A percentile compares a stretch with the other conserved stretches of the same genome.
Conservation (phyloP, 2,888 invertebrate genomes). For the Hyppa rectilinea region DNA sequence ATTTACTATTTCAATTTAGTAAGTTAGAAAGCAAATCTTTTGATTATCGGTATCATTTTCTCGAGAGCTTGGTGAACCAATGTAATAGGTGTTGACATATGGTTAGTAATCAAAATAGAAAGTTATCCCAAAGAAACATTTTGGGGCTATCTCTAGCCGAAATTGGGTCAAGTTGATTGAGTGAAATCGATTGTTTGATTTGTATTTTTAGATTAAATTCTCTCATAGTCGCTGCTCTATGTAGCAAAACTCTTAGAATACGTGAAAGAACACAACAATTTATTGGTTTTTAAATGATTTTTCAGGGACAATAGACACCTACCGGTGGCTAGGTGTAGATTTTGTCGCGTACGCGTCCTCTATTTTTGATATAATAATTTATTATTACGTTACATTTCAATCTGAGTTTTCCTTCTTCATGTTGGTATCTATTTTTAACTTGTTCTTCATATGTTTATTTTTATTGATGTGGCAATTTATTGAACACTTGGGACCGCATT, state of each 20-base stretch:
- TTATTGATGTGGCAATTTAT: background rate
- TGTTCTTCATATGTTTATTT: background rate
- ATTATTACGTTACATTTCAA: background rate
- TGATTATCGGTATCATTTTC: background rate
- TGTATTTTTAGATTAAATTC: slow-evolving; percentile 8
- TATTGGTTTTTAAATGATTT: background rate
- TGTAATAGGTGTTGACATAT: background rate
- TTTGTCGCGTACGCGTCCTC: too few relatives aligned
- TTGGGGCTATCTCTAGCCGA: background rate
- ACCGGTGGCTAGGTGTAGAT: too few relatives aligned
- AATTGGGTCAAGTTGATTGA: slow-evolving; percentile 15
- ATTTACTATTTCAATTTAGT: slow-evolving; percentile 16
- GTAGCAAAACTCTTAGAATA: background rate
- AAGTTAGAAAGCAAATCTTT: background rate
- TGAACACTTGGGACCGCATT: too few relatives aligned
- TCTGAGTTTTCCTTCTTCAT: background rate
- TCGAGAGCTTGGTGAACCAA: background rate
- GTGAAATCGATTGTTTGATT: background rate
- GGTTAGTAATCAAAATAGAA: slow-evolving; percentile 17
- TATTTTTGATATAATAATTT: background rate
- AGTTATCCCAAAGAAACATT: slow-evolving; percentile 18
- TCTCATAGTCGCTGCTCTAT: background rate
- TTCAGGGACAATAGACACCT: background rate
- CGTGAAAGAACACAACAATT: background rate
- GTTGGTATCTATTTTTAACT: background rate